Evolutionary conservation across 2,113 vertebrate species (phyloP), one percentile per base, ranked within the genome.

Genomic region (Nothobranchius kuhntae): DNA sequence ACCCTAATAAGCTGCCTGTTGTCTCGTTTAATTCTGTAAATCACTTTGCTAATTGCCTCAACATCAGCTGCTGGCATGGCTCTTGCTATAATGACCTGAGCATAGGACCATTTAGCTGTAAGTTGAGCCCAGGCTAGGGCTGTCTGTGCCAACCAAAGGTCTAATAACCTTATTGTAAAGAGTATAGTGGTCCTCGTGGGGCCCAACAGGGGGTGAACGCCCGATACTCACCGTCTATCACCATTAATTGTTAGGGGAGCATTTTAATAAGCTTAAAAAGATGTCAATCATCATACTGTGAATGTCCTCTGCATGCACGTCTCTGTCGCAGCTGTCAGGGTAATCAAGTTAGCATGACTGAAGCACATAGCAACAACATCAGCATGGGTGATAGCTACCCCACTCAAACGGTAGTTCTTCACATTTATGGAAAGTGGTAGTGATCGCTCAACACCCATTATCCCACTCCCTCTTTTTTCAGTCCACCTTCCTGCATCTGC

Each of bases 301-400:
- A 75, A 81, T 48, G 61, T 72, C 65, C 55, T 62, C 61, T 38
- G 64, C 59, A 35, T 72, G 80, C 57, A 58, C 14, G 3, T 46
- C 64, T 80, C 68, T 75, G 80, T 70, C 77, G 77, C 45, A 57
- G 72, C 84, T 87, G 89, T 86, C 84, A 78, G 46, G 53, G 65
- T 61, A 72, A 87, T 87, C 40, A 26, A 80, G 81, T 88, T 86
- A 88, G 75, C 71, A 78, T 75, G 81, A 89, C 77, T 80, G 71
- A 85, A 75, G 56, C 75, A 79, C 80, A 85, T 82, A 79, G 55
- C 73, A 81, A 80, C 82, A 78, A 74, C 84, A 81, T 86, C 83
- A 77, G 69, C 50, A 64, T 17, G 72, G 79, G 58, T 62, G 68
- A 87, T 64, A 75, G 77, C 81, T 57, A 77, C 53, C 44, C 65